A percentile compares a stretch with the other conserved stretches of the same genome.
These are phyloP conservation scores for Paelopatides confundens DNA, from an alignment of 53 echinoderm and acorn worm genomes.

Conservation along the genomic window DNA sequence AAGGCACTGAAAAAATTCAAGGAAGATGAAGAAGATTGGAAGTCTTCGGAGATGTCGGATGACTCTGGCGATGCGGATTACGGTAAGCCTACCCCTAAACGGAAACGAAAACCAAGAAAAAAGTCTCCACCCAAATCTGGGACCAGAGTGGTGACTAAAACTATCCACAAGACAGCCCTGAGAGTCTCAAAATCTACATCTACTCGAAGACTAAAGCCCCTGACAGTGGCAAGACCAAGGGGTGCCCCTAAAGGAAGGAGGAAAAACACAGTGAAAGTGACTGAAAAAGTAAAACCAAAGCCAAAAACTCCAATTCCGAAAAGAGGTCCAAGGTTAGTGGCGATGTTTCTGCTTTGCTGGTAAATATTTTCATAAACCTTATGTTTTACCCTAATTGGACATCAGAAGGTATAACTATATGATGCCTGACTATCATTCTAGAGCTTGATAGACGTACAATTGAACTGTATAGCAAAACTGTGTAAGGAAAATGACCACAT, in stretches of 20 bases:
- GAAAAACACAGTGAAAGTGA: neutral
- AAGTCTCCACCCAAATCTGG: neutral
- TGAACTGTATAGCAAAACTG: too few species aligned
- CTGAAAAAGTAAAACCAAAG: neutral
- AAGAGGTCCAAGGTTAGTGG: conserved; percentile 14
- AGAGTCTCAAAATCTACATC: neutral
- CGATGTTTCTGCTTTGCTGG: too few species aligned
- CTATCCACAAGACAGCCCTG: neutral
- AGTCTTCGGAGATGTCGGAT: conserved; percentile 6
- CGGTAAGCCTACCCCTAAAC: neutral
- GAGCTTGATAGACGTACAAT: too few species aligned
- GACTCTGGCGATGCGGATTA: conserved; percentile 21
- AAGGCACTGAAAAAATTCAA: neutral
- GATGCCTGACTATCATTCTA: too few species aligned
- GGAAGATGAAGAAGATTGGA: conserved; percentile 24
- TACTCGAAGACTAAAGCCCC: neutral
- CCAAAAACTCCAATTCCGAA: neutral
- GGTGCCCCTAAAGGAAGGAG: neutral
- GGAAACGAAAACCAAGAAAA: conserved; percentile 23
- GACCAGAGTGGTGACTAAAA: neutral
- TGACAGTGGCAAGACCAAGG: neutral
- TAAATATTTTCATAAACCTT: too few species aligned
- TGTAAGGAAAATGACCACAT: too few species aligned
- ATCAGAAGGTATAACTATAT: too few species aligned
- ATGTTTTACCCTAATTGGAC: too few species aligned